Base-by-base conservation (phyloP, 2,797 vertebrate genomes). In the Kryptolebias ocellatus region DNA sequence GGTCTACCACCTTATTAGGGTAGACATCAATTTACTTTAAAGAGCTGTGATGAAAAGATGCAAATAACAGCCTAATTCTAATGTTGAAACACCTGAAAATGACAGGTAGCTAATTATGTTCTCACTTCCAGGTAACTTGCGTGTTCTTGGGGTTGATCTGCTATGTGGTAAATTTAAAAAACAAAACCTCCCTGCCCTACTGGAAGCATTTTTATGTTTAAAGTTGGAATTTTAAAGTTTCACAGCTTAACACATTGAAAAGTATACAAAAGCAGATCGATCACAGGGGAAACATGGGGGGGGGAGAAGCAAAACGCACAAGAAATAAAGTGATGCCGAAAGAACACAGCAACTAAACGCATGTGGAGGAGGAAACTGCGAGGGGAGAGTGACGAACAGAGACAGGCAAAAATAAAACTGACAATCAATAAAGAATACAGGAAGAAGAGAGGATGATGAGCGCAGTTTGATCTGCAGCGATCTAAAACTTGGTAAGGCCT, bases 161-260 rank as follows among this genome's bases (percentile, higher is more conserved):
- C 86, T 89, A 92, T 88, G 70, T 89, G 87, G 87, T 86, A 82
- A 88, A 91, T 82, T 17, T 91, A 88, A 27, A 90, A 87, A 42
- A 42, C 10, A 42, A 42, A 9, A 39, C 9, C 10, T 11, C 37
- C 31, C 31, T 34, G 31, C 2, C 9, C 31, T 34, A 34, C 2
- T 34, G 5, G 5, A 34, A 5, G 31, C 9, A 34, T 34, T 34
- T 34, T 34, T 2, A 12, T 42, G 11, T 2, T 11, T 11, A 11
- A 11, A 42, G 2, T 42, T 42, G 39, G 39, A 42, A 12, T 42
- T 11, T 42, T 11, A 42, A 42, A 42, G 11, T 42, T 42, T 42
- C 11, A 42, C 10, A 12, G 2, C 10, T 34, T 34, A 34, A 12
- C 39, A 52, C 29, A 57, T 17, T 28, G 51, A 60, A 56, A 56